Evolutionary conservation across 2,888 invertebrate genomes (phyloP).

Genomic region (Cataglyphis altisquamis): DNA sequence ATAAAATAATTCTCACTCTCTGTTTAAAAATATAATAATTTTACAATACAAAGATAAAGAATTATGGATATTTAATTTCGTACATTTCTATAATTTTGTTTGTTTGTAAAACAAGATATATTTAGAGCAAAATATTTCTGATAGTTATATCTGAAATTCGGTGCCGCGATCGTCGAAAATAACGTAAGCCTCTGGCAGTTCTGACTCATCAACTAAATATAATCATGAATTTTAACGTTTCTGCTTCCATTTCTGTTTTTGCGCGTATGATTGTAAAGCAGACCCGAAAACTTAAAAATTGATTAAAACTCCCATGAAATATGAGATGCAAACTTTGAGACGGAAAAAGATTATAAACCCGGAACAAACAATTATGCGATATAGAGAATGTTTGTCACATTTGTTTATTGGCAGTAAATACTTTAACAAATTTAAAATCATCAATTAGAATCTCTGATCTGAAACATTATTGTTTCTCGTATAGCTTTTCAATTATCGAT

Average conservation of each 20-base stretch:
- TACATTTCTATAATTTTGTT: neutral
- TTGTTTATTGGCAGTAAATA: neutral
- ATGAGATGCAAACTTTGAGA: conserved; percentile 37
- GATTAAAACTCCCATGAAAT: conserved; percentile 62
- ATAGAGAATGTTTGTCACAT: neutral
- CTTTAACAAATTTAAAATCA: neutral
- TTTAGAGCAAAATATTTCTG: neutral
- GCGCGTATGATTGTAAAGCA: conserved; percentile 45
- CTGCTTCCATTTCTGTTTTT: conserved; percentile 52
- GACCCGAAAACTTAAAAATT: conserved; percentile 50
- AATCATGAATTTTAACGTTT: conserved; percentile 70
- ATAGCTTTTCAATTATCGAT: neutral
- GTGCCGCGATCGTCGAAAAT: conserved; percentile 47
- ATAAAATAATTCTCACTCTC: too few species aligned
- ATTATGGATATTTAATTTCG: neutral
- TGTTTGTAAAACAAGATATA: neutral
- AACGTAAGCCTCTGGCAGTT: conserved; percentile 43
- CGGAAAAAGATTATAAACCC: conserved; percentile 40
- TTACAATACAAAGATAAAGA: neutral
- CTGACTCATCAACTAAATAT: conserved; percentile 80
- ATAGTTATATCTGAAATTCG: conserved; percentile 33
- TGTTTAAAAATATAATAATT: neutral
- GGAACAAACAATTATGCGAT: neutral
- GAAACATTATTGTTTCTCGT: neutral
- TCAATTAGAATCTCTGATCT: neutral